phyloP scores from a whole-genome alignment of 2,113 vertebrate genomes.

The Emydocephalus ijimae region DNA sequence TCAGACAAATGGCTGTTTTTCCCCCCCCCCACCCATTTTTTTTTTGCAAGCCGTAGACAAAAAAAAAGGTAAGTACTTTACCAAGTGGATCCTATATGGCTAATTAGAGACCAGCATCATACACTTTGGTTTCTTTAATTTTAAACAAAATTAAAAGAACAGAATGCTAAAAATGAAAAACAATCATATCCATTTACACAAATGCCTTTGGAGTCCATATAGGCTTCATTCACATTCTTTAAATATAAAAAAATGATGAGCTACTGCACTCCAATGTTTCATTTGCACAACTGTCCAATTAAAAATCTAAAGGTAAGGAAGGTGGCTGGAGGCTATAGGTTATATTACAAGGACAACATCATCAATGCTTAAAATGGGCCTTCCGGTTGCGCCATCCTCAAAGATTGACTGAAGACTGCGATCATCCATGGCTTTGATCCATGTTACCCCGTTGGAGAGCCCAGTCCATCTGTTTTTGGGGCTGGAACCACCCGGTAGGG shows the following conservation, averaged over 20 bases:
- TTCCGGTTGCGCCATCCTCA: too few relatives aligned
- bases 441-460: too few relatives aligned
- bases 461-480: too few relatives aligned
- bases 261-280: background rate
- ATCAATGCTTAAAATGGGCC: background rate
- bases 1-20: background rate
- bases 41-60: background rate
- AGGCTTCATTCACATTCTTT: background rate
- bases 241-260: background rate
- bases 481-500: too few relatives aligned
- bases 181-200: background rate
- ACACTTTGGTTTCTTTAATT: background rate
- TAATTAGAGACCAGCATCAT: background rate
- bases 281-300: background rate
- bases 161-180: background rate
- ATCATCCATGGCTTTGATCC: too few relatives aligned
- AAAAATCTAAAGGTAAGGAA: background rate
- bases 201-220: background rate
- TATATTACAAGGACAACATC: background rate
- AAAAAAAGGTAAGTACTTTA: background rate
- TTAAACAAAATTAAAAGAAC: background rate
- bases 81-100: background rate
- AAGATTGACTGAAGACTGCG: too few relatives aligned
- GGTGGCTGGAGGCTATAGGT: background rate
- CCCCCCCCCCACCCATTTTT: fast-evolving